Evolutionary conservation across 92 coral and sea anemone species (phyloP).

Genomic region (Epizoanthus ramosus): DNA sequence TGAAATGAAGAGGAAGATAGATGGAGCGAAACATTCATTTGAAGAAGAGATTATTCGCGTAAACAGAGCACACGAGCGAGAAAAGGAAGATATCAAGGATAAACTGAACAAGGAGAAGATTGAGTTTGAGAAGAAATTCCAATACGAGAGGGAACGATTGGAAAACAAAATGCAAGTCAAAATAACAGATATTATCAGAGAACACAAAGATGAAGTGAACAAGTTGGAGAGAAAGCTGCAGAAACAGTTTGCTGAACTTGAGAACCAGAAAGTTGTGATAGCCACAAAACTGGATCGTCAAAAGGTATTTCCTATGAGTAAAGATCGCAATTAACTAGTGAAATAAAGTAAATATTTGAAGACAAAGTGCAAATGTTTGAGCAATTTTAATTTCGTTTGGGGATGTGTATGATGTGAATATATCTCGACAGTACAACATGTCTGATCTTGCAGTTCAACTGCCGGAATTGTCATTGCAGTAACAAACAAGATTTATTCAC

Average conservation of each 20-base stretch:
- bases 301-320: neutral
- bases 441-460: no score
- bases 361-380: neutral
- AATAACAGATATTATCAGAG: slow-evolving; percentile 25
- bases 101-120: slow-evolving; percentile 51
- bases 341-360: no score
- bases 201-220: slow-evolving; percentile 32
- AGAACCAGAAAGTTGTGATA: slow-evolving; percentile 31
- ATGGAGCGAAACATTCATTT: slow-evolving; percentile 33
- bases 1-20: slow-evolving; percentile 52
- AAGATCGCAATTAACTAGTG: no score
- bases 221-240: slow-evolving; percentile 34
- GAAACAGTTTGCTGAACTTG: slow-evolving; percentile 32
- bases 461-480: no score
- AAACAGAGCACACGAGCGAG: slow-evolving; percentile 53
- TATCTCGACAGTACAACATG: no score
- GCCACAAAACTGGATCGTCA: slow-evolving; percentile 33
- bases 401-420: no score
- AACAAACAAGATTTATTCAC: no score
- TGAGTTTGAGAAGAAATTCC: slow-evolving; percentile 31
- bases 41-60: slow-evolving; percentile 46
- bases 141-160: slow-evolving; percentile 33
- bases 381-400: no score
- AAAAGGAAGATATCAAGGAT: slow-evolving; percentile 42
- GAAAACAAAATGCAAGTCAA: slow-evolving; percentile 33